Conservation (phyloP, 2,113 vertebrate genomes). For the Haemorhous mexicanus region DNA sequence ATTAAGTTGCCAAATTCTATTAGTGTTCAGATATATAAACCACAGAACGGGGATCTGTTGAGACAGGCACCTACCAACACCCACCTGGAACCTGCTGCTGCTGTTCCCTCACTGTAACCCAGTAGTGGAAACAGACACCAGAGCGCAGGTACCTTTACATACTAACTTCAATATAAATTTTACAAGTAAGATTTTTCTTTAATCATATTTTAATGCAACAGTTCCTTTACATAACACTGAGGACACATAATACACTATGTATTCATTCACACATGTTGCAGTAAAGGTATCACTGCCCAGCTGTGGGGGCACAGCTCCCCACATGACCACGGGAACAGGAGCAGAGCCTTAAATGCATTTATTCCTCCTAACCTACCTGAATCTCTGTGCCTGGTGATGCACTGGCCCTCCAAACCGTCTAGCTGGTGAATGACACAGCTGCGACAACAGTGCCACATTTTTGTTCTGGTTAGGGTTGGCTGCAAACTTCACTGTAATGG, state of each 20-base stretch:
- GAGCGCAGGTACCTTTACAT: background rate
- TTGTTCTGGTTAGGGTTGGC: conserved; percentile 98
- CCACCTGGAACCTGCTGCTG: background rate
- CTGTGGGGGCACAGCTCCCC: background rate
- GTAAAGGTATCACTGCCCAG: background rate
- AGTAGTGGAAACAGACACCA: rapidly evolving
- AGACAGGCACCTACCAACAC: conserved; percentile 12
- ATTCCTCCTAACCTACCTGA: conserved; percentile 82
- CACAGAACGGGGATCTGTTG: conserved; percentile 58
- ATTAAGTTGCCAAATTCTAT: background rate
- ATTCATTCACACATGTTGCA: conserved; percentile 5
- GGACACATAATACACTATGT: background rate
- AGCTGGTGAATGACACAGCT: conserved; percentile 93
- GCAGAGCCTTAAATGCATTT: conserved; percentile 25
- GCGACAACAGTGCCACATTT: conserved; percentile 91
- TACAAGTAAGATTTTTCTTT: conserved; percentile 1
- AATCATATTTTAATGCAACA: conserved; percentile 6
- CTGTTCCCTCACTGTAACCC: background rate
- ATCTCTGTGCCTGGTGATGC: conserved; percentile 96
- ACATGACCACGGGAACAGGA: background rate
- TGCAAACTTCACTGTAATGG: conserved; percentile 96
- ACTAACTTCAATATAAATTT: background rate
- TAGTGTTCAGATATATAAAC: background rate
- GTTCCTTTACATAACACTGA: conserved; percentile 2
- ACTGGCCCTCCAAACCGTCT: conserved; percentile 92